These are phyloP conservation scores for Abramis brama DNA, from an alignment of 2,113 vertebrate species.

Conservation along the genomic window DNA sequence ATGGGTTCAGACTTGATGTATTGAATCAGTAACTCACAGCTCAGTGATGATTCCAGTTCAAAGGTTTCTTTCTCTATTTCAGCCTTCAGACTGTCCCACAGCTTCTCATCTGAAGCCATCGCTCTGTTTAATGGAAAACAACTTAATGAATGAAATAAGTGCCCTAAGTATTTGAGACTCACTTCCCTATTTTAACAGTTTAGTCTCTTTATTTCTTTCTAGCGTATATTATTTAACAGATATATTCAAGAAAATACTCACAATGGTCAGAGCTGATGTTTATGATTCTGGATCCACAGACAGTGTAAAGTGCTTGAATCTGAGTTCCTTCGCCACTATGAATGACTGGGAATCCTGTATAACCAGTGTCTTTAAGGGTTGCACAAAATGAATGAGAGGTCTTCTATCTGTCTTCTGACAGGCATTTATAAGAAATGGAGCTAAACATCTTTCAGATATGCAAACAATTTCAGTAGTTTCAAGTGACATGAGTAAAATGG, in stretches of 20 bases:
- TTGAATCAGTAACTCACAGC: neutral
- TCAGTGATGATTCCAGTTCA: conserved; percentile 11
- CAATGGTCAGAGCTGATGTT: neutral
- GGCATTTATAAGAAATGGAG: neutral
- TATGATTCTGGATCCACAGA: conserved; percentile 7
- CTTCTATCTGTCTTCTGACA: neutral
- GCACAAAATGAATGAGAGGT: neutral
- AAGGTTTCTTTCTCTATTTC: conserved; percentile 1
- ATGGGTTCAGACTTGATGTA: neutral
- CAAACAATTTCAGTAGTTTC: neutral
- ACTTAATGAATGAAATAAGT: neutral
- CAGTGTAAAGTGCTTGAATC: neutral
- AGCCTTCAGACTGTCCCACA: neutral
- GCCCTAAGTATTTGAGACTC: neutral
- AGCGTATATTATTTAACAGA: neutral
- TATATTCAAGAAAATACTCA: neutral
- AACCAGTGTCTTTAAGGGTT: neutral
- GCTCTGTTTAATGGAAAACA: neutral
- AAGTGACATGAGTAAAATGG: neutral
- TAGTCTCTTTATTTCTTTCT: neutral
- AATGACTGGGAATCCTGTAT: neutral
- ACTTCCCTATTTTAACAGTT: neutral
- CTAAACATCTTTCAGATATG: neutral
- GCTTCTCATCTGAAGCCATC: neutral
- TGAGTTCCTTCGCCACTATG: neutral